Evolutionary conservation across 53 echinoderm and acorn worm species (phyloP), one percentile per base, ranked within the genome.

Genomic region (Holothuria scabra): DNA sequence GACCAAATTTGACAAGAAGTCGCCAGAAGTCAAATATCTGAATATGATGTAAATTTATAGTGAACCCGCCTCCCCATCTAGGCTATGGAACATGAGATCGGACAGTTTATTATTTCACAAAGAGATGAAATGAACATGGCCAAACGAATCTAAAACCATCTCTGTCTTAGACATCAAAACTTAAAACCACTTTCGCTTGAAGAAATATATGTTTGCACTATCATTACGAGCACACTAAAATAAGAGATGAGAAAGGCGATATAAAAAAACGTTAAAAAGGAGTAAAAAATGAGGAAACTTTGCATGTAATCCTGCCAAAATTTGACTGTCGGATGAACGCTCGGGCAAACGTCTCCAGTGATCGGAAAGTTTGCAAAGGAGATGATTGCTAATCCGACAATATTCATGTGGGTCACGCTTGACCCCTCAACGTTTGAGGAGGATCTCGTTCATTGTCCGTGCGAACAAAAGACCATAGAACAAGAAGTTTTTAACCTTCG

Each of bases 11-110:
- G 71, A 71, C 41, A 44, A 71, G 44, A 71, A 37, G 71, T 71
- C 71, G 71, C 71, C 71, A 71, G 21, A 71, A 71, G 71, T 71
- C 71, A 71, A 71, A 46, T n/a, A n/a, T n/a, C n/a, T n/a, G n/a
- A n/a, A n/a, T 48, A 71, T 46, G 71, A 65, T 52, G 52, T 16
- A 41, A 41, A 52, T 16, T 52, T 52, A 52, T 52, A 18, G 52
- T 52, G 52, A 8, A 52, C 52, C 52, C 2, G 52, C n/a, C 14
- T 52, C 18, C 52, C 52, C 10, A 0, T 41, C 52, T 52, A 16
- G 52, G 18, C 14, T 16, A 18, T 16, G 18, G 52, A 52, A 52
- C 14, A 52, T 16, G 52, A 52, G 52, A 18, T 52, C 52, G 52
- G 52, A 16, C 52, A 52, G 52, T 52, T 0, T 52, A 52, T 16